phyloP scores from a whole-genome alignment of 1,140 invertebrate genomes.

The Euglossa dilemma region DNA sequence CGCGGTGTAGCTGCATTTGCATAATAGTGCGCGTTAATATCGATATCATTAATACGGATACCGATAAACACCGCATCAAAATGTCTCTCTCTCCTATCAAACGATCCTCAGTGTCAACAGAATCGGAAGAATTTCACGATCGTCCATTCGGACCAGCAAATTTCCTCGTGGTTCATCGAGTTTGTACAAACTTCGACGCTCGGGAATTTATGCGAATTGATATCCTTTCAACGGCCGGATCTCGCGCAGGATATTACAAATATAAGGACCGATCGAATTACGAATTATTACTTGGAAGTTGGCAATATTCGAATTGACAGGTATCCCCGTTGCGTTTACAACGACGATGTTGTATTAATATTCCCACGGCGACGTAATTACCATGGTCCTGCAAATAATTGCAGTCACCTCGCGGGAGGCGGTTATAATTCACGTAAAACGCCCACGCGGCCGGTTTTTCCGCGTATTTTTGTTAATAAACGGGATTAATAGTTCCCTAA shows the following conservation, averaged over 20 bases:
- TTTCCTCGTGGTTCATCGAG: too few relatives aligned
- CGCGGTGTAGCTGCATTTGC: too few relatives aligned
- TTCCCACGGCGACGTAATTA: background rate
- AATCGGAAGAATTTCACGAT: too few relatives aligned
- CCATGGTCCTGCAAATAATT: background rate
- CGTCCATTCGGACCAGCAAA: too few relatives aligned
- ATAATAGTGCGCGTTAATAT: too few relatives aligned
- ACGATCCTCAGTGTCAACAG: too few relatives aligned
- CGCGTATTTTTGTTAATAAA: background rate
- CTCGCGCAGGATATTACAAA: background rate
- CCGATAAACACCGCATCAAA: too few relatives aligned
- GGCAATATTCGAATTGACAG: constrained; percentile 1
- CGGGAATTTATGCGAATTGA: background rate
- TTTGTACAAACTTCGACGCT: too few relatives aligned
- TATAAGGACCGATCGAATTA: constrained; percentile 2
- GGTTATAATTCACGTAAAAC: background rate
- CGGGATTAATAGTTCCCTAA: background rate
- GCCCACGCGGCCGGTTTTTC: background rate
- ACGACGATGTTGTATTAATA: background rate
- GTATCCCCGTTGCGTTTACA: background rate
- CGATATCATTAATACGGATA: too few relatives aligned
- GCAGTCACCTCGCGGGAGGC: too few relatives aligned
- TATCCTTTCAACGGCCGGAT: background rate
- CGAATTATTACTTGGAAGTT: background rate
- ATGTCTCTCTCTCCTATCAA: too few relatives aligned